Conservation (phyloP, 2,113 vertebrate genomes). For the Chelonoidis abingdonii region DNA sequence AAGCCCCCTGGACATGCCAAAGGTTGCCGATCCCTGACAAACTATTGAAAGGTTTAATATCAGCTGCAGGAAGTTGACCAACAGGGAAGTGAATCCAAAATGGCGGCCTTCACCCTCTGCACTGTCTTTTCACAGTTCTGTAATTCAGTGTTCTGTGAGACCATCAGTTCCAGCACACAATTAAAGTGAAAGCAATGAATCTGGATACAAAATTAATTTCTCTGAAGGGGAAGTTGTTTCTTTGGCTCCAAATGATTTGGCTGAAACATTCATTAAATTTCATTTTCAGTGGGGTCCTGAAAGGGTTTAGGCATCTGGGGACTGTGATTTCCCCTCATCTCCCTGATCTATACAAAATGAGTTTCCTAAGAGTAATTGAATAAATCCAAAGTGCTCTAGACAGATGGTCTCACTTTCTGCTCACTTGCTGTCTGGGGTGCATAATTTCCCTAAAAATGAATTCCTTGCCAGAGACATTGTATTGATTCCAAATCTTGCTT, state of each 20-base stretch:
- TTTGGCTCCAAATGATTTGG: slow-evolving; percentile 8
- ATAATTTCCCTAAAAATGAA: slow-evolving; percentile 54
- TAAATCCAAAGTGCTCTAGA: slow-evolving; percentile 39
- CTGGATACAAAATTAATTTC: slow-evolving; percentile 14
- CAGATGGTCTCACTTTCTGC: slow-evolving; percentile 45
- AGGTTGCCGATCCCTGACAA: background rate
- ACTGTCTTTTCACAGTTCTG: background rate
- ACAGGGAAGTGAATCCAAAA: background rate
- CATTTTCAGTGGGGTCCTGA: slow-evolving; percentile 8
- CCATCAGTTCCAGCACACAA: background rate
- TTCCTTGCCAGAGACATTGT: slow-evolving; percentile 4
- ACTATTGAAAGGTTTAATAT: background rate
- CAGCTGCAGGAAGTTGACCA: background rate
- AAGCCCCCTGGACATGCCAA: no score
- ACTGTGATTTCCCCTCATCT: slow-evolving; percentile 25
- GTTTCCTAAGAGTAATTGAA: slow-evolving; percentile 46
- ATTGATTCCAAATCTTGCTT: slow-evolving; percentile 58
- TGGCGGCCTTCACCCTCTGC: fast-evolving
- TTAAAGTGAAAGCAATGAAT: slow-evolving; percentile 22
- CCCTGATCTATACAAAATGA: slow-evolving; percentile 33
- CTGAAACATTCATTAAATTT: slow-evolving; percentile 24
- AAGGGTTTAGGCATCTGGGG: slow-evolving; percentile 5
- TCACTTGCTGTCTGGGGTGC: slow-evolving; percentile 23
- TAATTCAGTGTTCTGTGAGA: background rate
- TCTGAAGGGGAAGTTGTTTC: background rate